Percentiles rank a stretch among this genome's conserved stretches.
These are phyloP conservation scores for Tyto alba DNA, from an alignment of 2,113 vertebrate genomes.

Conservation along the genomic window DNA sequence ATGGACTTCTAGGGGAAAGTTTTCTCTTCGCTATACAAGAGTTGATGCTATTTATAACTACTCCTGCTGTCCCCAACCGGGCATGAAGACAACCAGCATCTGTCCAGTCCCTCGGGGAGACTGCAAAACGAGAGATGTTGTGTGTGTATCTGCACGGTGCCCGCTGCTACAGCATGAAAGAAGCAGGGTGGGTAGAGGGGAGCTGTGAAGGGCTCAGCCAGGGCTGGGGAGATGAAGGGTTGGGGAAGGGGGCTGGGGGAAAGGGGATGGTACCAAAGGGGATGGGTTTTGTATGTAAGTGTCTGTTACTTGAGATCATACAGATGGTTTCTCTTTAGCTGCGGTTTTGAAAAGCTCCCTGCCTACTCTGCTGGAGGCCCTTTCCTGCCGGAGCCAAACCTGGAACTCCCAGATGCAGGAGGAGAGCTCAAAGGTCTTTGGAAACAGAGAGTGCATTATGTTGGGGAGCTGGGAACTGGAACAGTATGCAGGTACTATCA, in stretches of 20 bases:
- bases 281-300: background rate
- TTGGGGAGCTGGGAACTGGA: background rate
- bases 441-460: conserved; percentile 24
- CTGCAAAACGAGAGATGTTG: background rate
- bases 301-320: conserved; percentile 37
- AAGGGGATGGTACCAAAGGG: background rate
- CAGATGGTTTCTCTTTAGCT: conserved; percentile 63
- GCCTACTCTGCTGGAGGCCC: conserved; percentile 38
- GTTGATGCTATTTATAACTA: conserved; percentile 44
- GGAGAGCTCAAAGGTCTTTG: background rate
- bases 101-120: conserved; percentile 52
- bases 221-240: background rate
- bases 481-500: background rate
- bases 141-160: background rate
- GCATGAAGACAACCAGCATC: conserved; percentile 52
- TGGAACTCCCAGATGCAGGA: background rate
- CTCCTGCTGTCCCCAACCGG: conserved; percentile 43
- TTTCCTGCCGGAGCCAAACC: conserved; percentile 34
- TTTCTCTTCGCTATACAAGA: background rate
- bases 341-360: conserved; percentile 41
- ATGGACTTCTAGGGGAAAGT: conserved; percentile 7
- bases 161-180: background rate
- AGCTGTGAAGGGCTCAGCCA: background rate
- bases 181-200: background rate
- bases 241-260: background rate